Conservation (phyloP, 2,888 invertebrate species). For the Margaritifera margaritifera region DNA sequence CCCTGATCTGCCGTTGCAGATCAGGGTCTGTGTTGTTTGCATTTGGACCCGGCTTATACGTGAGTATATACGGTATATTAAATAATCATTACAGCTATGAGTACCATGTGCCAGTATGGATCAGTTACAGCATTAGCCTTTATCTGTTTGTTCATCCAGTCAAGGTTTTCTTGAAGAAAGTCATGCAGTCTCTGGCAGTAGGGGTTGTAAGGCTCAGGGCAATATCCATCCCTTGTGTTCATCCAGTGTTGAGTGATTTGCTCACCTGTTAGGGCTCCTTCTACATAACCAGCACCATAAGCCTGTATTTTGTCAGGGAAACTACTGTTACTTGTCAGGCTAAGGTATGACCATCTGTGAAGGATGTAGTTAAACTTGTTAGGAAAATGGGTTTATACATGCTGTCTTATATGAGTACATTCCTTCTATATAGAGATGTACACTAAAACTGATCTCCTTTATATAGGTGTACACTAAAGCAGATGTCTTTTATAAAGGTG, state of each 20-base stretch:
- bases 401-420: too few species aligned
- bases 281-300: slow-evolving; percentile 87
- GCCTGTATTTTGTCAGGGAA: slow-evolving; percentile 88
- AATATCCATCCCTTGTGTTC: slow-evolving; percentile 81
- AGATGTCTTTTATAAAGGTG: too few species aligned
- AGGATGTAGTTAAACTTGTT: too few species aligned
- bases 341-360: slow-evolving; percentile 85
- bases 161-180: slow-evolving; percentile 79
- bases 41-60: too few species aligned
- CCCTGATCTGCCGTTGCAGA: too few species aligned
- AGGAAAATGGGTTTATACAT: too few species aligned
- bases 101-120: slow-evolving; percentile 89
- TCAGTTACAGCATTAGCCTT: slow-evolving; percentile 73
- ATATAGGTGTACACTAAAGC: too few species aligned
- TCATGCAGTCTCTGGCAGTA: slow-evolving; percentile 80
- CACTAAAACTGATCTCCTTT: too few species aligned
- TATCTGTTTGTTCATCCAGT: slow-evolving; percentile 78
- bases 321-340: slow-evolving; percentile 83
- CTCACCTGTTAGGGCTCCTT: slow-evolving; percentile 83
- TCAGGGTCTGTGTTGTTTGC: too few species aligned
- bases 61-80: too few species aligned
- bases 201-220: slow-evolving; percentile 71
- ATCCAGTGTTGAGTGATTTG: slow-evolving; percentile 85
- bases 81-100: neutral
- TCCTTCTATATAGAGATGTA: too few species aligned